Base-by-base conservation (phyloP, 2,888 invertebrate genomes). In the Hipparchia sbordonii region DNA sequence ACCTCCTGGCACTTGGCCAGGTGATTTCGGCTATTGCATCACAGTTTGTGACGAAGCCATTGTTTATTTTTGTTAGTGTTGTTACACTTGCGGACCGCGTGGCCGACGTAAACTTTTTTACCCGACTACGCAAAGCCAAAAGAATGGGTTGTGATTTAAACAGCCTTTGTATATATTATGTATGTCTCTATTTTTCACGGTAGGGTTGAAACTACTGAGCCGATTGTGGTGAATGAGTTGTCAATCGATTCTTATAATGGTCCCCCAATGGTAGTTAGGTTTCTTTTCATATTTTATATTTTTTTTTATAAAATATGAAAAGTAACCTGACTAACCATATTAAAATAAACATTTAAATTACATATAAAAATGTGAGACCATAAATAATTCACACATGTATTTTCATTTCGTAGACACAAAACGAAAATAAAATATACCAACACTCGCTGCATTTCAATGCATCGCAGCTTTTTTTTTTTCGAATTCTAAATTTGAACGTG, bases 401-500 rank as follows among this genome's bases (percentile, higher is more conserved):
- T 76, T 73, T 72, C 74, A 74, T 74, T 51, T 78, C 75, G 76
- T 79, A 79, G 79, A 79, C 80, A 76, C 79, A 79, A 81, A 80
- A 82, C 85, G 77, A 86, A 87, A 88, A 87, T 89, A 88, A 89
- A 88, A 82, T 84, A 82, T 83, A 86, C 84, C 23, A 65, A 86
- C 85, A 84, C 84, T 83, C 83, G 85, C 82, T 89, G 92, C 92
- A 89, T 91, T 89, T 85, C 89, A 85, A 87, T 89, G 90, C 92
- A 89, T 83, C 82, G 82, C 78, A 82, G 81, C 85, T 84, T 85
- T 87, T 87, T 87, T 87, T 88, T 88, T 89, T 87, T 89, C 83
- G 81, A 86, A 84, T 87, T 93, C 93, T 93, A 93, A 91, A 83
- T 92, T 90, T 87, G 91, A 88, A 89, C 87, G 88, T 88, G 89